Conservation (phyloP, 1,140 invertebrate genomes). For the Melitaea cinxia region DNA sequence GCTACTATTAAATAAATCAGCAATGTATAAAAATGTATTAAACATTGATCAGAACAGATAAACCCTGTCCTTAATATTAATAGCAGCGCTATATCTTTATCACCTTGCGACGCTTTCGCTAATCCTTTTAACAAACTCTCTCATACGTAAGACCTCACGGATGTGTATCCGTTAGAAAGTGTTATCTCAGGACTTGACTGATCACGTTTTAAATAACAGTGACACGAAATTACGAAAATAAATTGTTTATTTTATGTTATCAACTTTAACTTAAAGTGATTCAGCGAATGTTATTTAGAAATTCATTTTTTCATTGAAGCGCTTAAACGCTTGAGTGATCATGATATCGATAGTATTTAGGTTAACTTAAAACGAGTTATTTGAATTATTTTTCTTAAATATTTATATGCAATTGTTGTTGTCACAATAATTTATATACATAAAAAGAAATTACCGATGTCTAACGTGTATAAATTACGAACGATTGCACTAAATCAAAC, state of each 20-base stretch:
- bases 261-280: background rate
- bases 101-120: background rate
- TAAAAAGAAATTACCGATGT: too few relatives aligned
- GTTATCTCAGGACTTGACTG: slow-evolving; percentile 14
- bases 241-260: too few relatives aligned
- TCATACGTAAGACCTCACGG: background rate
- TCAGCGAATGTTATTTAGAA: background rate
- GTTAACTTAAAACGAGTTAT: background rate
- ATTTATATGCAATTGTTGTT: too few relatives aligned
- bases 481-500: too few relatives aligned
- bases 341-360: background rate
- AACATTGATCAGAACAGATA: too few relatives aligned
- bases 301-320: background rate
- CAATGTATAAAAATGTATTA: too few relatives aligned
- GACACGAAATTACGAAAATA: background rate
- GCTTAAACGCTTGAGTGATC: background rate
- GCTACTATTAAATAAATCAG: too few relatives aligned
- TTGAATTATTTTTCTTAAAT: too few relatives aligned
- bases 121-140: background rate
- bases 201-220: slow-evolving; percentile 1
- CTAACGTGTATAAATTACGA: too few relatives aligned
- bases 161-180: slow-evolving; percentile 16
- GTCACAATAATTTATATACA: too few relatives aligned
- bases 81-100: too few relatives aligned
- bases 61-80: too few relatives aligned